Percentiles rank a stretch among this genome's conserved stretches.
These are phyloP conservation scores for Sphaerodactylus townsendi DNA, from an alignment of 2,113 vertebrate genomes.

Conservation along the genomic window DNA sequence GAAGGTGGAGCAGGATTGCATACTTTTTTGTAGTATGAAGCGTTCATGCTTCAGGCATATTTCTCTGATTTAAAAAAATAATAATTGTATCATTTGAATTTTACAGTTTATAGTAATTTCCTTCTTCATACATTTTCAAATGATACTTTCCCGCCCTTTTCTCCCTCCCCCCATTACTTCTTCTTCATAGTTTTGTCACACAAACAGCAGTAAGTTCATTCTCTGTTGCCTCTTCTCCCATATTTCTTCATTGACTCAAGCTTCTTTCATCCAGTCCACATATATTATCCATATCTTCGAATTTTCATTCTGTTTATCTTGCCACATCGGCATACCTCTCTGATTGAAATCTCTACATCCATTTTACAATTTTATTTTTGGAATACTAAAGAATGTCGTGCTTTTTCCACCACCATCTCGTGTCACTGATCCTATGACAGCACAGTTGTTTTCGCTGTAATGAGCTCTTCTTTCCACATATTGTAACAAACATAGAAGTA, in stretches of 20 bases:
- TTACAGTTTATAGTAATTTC: too few relatives aligned
- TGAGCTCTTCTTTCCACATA: background rate
- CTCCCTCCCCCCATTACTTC: too few relatives aligned
- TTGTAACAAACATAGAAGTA: background rate
- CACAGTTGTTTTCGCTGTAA: background rate
- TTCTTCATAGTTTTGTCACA: too few relatives aligned
- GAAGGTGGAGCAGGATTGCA: background rate
- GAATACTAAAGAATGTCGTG: background rate
- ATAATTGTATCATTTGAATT: too few relatives aligned
- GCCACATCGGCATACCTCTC: background rate
- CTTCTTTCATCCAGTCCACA: too few relatives aligned
- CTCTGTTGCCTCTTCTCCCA: too few relatives aligned
- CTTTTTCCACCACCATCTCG: background rate
- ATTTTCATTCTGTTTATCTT: too few relatives aligned
- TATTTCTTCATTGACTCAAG: too few relatives aligned
- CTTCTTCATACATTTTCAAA: too few relatives aligned
- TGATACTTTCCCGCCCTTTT: too few relatives aligned
- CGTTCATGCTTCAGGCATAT: slow-evolving; percentile 30
- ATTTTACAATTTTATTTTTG: slow-evolving; percentile 20
- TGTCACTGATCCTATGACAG: background rate
- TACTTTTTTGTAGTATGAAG: slow-evolving; percentile 17
- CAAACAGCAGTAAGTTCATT: too few relatives aligned
- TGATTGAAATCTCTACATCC: slow-evolving; percentile 21
- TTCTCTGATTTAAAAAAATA: background rate
- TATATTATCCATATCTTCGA: too few relatives aligned